These are phyloP conservation scores for Nephrotoma guestfalica DNA, from an alignment of 2,888 invertebrate genomes.

Conservation along the genomic window DNA sequence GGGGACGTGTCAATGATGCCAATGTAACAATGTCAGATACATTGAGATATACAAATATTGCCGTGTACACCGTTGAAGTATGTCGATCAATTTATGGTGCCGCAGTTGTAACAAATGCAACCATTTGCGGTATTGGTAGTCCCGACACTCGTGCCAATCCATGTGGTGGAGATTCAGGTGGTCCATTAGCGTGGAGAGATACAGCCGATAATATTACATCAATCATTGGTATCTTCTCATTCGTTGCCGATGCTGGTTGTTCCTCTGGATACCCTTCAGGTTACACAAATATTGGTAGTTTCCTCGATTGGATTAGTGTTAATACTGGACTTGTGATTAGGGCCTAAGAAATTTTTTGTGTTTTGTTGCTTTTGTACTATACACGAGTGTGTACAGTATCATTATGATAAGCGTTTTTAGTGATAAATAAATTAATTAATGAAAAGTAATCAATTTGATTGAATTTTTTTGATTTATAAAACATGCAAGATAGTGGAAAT, in stretches of 20 bases:
- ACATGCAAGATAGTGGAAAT: background rate
- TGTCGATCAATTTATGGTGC: background rate
- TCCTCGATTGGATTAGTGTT: slow-evolving; percentile 13
- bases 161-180: slow-evolving; percentile 14
- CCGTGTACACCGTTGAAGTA: background rate
- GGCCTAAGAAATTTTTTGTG: background rate
- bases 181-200: slow-evolving; percentile 12
- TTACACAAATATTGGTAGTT: slow-evolving; percentile 12
- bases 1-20: background rate
- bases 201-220: slow-evolving; percentile 7
- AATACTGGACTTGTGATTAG: slow-evolving; percentile 8
- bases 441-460: background rate
- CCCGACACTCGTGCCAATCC: slow-evolving; percentile 8
- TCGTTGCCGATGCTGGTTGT: slow-evolving; percentile 13
- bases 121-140: background rate
- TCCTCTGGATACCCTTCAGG: slow-evolving; percentile 13
- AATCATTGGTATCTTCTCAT: slow-evolving; percentile 14
- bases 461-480: background rate
- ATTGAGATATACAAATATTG: background rate
- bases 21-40: background rate
- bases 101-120: background rate
- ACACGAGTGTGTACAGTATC: background rate
- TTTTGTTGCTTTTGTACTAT: background rate
- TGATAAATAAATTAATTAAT: background rate
- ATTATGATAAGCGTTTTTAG: background rate